Conservation (phyloP, 2,888 invertebrate genomes). For the Germaria angustata region DNA sequence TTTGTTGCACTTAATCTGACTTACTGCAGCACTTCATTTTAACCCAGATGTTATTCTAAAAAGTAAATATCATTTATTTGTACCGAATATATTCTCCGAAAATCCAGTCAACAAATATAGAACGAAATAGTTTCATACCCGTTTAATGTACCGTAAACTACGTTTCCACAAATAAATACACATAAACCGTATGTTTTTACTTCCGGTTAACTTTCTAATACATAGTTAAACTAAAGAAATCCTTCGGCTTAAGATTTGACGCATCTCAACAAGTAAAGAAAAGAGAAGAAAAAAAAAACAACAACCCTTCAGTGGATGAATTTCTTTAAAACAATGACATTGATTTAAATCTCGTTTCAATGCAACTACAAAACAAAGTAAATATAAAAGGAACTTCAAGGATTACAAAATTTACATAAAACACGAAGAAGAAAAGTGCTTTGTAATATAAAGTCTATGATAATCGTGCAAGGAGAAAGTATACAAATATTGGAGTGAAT, state of each 20-base stretch:
- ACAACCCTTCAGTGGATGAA: slow-evolving; percentile 20
- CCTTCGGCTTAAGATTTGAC: slow-evolving; percentile 43
- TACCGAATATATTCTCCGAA: too few relatives aligned
- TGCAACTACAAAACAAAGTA: slow-evolving; percentile 45
- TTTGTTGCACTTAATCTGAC: too few relatives aligned
- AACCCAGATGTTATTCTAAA: too few relatives aligned
- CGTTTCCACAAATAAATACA: slow-evolving; percentile 11
- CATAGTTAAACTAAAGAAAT: slow-evolving; percentile 30
- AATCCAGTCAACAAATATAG: background rate
- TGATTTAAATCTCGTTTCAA: slow-evolving; percentile 52
- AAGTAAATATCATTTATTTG: too few relatives aligned
- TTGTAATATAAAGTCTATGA: background rate
- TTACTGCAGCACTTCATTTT: too few relatives aligned
- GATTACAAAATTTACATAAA: slow-evolving; percentile 53
- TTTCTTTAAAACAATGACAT: slow-evolving; percentile 55
- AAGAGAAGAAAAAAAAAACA: background rate
- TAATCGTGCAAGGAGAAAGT: slow-evolving; percentile 5
- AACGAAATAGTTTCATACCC: background rate
- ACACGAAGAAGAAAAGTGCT: background rate
- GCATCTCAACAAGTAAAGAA: slow-evolving; percentile 51
- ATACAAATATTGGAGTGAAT: background rate
- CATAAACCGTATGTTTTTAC: slow-evolving; percentile 30
- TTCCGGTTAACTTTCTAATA: slow-evolving; percentile 44
- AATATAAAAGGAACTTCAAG: slow-evolving; percentile 50
- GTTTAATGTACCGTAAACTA: slow-evolving; percentile 34